A percentile compares a stretch with the other conserved stretches of the same genome.
These are phyloP conservation scores for Siphlonurus alternatus DNA, from an alignment of 2,888 invertebrate species.

Conservation along the genomic window DNA sequence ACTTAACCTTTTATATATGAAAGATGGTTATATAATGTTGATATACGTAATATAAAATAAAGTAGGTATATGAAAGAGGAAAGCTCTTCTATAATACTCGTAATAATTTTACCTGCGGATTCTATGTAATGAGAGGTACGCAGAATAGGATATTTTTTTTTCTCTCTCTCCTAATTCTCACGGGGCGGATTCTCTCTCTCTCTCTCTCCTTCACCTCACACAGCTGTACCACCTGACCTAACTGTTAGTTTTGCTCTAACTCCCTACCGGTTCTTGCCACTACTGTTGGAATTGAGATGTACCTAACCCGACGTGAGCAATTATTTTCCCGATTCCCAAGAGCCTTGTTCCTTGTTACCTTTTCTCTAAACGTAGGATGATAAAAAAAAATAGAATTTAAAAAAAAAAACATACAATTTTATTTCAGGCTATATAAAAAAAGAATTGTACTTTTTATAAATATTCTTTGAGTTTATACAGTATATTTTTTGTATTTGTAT, in stretches of 20 bases:
- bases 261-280: too few relatives aligned
- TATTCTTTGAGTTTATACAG: too few relatives aligned
- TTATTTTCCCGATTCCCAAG: neutral
- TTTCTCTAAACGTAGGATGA: neutral
- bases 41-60: neutral
- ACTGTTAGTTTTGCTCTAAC: too few relatives aligned
- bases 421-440: too few relatives aligned
- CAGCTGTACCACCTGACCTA: too few relatives aligned
- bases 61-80: neutral
- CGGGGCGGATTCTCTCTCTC: neutral
- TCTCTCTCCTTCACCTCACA: neutral
- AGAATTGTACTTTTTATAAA: too few relatives aligned
- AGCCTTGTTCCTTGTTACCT: neutral
- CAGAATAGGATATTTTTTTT: neutral
- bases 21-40: neutral
- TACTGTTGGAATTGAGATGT: neutral
- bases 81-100: too few relatives aligned
- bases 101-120: neutral
- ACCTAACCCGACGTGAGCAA: neutral
- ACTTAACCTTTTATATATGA: too few relatives aligned
- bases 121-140: neutral
- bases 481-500: too few relatives aligned
- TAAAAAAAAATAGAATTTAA: neutral
- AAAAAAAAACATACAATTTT: neutral
- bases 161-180: neutral